A percentile compares a stretch with the other conserved stretches of the same genome.
These are phyloP conservation scores for Alectoris magna DNA, from an alignment of 2,797 vertebrate genomes.

Conservation along the genomic window DNA sequence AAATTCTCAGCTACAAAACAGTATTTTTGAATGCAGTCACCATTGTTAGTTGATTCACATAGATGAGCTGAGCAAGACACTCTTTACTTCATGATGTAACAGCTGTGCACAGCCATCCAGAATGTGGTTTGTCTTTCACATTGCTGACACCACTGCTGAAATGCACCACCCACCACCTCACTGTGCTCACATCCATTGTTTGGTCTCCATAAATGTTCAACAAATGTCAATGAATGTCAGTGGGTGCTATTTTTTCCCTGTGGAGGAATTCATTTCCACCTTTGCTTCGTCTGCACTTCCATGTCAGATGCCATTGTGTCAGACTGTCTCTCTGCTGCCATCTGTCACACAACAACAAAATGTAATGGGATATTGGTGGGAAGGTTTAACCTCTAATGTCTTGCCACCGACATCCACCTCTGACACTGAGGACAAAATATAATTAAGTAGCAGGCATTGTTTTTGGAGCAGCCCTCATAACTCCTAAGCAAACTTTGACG, in stretches of 20 bases:
- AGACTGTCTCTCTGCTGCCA: background rate
- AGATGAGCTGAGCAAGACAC: background rate
- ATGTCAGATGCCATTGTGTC: background rate
- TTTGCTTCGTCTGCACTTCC: background rate
- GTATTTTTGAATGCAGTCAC: background rate
- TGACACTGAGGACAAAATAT: background rate
- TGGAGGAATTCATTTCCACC: background rate
- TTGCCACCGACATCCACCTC: background rate
- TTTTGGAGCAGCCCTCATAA: background rate
- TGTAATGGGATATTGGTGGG: background rate
- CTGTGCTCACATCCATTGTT: background rate
- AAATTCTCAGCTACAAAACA: background rate
- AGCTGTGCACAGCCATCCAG: background rate
- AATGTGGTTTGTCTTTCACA: background rate
- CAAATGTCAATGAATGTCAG: no score
- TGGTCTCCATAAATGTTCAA: background rate
- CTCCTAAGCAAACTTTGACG: background rate
- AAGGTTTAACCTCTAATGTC: background rate
- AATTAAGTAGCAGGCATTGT: background rate
- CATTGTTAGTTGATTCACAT: background rate
- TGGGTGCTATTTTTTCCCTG: background rate
- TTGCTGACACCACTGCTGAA: background rate
- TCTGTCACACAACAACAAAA: background rate
- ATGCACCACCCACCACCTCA: background rate
- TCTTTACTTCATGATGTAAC: background rate